These are phyloP conservation scores for Antechinus stuartii DNA, from an alignment of 2,113 vertebrate genomes.

Conservation along the genomic window DNA sequence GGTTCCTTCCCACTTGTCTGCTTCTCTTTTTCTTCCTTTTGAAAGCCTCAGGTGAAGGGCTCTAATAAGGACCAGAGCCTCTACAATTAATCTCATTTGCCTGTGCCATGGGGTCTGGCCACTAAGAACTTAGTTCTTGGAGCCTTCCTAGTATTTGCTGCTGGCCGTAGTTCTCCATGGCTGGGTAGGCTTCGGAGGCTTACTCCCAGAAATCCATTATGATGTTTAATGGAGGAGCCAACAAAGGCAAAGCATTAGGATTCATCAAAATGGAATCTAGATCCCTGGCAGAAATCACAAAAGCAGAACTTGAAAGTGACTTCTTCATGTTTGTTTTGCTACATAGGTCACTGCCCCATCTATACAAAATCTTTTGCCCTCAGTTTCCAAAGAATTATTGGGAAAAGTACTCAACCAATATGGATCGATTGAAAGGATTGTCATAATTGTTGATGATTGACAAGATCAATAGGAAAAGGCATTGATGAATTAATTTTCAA, in stretches of 20 bases:
- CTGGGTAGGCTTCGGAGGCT: background rate
- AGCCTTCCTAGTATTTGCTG: background rate
- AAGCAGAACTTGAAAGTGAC: slow-evolving; percentile 95
- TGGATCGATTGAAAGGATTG: slow-evolving; percentile 94
- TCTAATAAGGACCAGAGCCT: background rate
- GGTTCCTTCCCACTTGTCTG: background rate
- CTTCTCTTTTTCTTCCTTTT: background rate
- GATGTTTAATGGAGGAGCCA: slow-evolving; percentile 81
- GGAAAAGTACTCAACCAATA: slow-evolving; percentile 98
- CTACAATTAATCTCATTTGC: background rate
- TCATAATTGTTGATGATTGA: slow-evolving; percentile 97
- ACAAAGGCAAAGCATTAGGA: slow-evolving; percentile 97
- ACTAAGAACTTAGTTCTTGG: background rate
- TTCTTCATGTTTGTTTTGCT: slow-evolving; percentile 96
- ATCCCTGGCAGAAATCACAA: slow-evolving; percentile 96
- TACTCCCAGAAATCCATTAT: background rate
- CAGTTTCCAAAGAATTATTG: slow-evolving; percentile 96
- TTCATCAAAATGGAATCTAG: slow-evolving; percentile 98
- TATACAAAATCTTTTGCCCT: slow-evolving; percentile 95
- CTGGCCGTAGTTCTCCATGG: background rate
- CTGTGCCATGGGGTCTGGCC: background rate
- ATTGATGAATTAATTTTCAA: slow-evolving; percentile 94
- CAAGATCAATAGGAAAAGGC: slow-evolving; percentile 93
- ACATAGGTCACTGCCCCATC: slow-evolving; percentile 96
- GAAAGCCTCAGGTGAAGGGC: background rate